Evolutionary conservation across 2,797 vertebrate species (phyloP).

Genomic region (Hoplostethus atlanticus): DNA sequence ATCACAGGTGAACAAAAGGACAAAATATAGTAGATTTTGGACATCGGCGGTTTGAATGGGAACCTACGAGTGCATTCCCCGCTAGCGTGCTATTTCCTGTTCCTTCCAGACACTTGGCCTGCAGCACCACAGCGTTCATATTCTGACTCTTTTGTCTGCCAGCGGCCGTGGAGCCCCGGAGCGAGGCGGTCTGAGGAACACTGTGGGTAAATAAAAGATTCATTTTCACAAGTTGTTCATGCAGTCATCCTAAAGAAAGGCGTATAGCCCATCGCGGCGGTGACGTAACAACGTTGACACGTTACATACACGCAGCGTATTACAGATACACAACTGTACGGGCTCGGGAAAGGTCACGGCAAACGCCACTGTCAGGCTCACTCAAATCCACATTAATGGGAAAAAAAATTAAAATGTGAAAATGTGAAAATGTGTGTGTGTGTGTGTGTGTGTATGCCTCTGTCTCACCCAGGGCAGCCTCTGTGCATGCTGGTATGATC

Average conservation of each 20-base stretch:
- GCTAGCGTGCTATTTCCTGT: background rate
- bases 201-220: conserved; percentile 68
- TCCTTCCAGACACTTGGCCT: conserved; percentile 21
- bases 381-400: conserved; percentile 3
- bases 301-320: conserved; percentile 26
- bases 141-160: conserved; percentile 18
- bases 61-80: background rate
- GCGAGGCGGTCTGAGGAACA: conserved; percentile 24
- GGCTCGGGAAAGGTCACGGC: conserved; percentile 14
- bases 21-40: background rate
- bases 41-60: too few relatives aligned
- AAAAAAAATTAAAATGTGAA: conserved; percentile 6
- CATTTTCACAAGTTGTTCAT: conserved; percentile 63
- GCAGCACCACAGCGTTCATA: background rate
- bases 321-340: conserved; percentile 23
- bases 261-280: conserved; percentile 12
- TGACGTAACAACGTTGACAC: conserved; percentile 53
- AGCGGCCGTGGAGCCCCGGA: conserved; percentile 33
- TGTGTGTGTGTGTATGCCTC: conserved; percentile 8
- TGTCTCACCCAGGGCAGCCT: conserved; percentile 46
- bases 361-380: background rate
- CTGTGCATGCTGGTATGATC: conserved; percentile 72
- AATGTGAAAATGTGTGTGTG: conserved; percentile 16
- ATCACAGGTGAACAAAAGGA: background rate
- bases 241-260: conserved; percentile 49